phyloP scores from a whole-genome alignment of 2,888 invertebrate genomes.

The Mallateleia sp. region DNA sequence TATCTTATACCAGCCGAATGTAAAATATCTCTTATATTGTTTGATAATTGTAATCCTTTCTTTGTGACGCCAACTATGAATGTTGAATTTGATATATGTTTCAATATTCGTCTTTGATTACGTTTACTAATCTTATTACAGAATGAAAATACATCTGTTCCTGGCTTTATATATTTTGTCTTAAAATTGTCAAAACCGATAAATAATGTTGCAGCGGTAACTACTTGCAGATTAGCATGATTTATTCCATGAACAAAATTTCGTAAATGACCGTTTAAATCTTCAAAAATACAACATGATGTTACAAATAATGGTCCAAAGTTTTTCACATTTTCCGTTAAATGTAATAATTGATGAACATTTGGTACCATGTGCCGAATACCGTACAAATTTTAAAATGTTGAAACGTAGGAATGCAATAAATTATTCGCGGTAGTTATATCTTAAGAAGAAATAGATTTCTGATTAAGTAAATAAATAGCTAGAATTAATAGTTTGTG shows the following conservation, averaged over 20 bases:
- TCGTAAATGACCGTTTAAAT: slow-evolving; percentile 7
- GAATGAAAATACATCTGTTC: background rate
- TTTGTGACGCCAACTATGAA: background rate
- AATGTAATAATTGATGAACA: slow-evolving; percentile 7
- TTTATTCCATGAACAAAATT: slow-evolving; percentile 8
- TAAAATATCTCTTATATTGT: background rate
- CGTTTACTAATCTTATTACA: background rate
- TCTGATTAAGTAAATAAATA: slow-evolving; percentile 21
- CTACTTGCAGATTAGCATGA: background rate
- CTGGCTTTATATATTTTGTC: background rate
- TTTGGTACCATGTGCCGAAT: slow-evolving; percentile 5
- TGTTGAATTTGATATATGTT: background rate
- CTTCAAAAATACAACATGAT: slow-evolving; percentile 16
- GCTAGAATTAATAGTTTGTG: slow-evolving; percentile 4
- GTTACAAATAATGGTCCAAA: slow-evolving; percentile 13
- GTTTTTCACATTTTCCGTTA: background rate
- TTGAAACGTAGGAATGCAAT: background rate
- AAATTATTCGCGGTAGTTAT: background rate
- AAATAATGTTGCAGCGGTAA: background rate
- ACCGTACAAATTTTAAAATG: background rate
- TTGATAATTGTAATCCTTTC: background rate
- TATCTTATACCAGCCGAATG: background rate
- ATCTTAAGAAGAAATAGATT: background rate
- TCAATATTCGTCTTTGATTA: background rate
- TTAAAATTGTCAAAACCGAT: slow-evolving; percentile 9